These are phyloP conservation scores for Tetraneura akinire DNA, from an alignment of 1,140 invertebrate species.

Conservation along the genomic window DNA sequence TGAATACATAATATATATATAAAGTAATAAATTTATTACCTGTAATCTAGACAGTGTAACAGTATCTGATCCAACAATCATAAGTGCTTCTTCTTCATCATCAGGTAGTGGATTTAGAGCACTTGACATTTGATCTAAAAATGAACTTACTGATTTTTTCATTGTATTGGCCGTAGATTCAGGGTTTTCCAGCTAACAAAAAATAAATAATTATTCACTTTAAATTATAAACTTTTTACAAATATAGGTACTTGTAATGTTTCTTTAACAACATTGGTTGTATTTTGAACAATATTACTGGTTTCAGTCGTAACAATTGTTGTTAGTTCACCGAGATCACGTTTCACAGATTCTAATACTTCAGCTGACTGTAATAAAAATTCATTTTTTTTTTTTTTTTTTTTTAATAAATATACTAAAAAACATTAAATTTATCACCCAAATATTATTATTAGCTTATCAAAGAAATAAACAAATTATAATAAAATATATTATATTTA, in stretches of 20 bases:
- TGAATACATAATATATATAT: not conserved
- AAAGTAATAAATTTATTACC: slow-evolving; percentile 57
- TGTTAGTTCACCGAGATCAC: slow-evolving; percentile 74
- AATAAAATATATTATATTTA: not conserved
- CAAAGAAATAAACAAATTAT: not conserved
- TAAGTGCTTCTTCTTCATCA: slow-evolving; percentile 69
- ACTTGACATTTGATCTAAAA: slow-evolving; percentile 66
- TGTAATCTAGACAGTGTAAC: slow-evolving; percentile 65
- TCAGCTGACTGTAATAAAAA: slow-evolving; percentile 58
- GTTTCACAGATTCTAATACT: slow-evolving; percentile 75
- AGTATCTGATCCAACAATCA: slow-evolving; percentile 66
- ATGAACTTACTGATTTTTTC: slow-evolving; percentile 70
- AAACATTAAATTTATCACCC: too few species aligned
- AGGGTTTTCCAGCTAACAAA: slow-evolving; percentile 67
- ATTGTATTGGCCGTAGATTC: slow-evolving; percentile 69
- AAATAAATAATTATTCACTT: not conserved
- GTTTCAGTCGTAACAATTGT: slow-evolving; percentile 71
- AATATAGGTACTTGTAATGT: slow-evolving; percentile 65
- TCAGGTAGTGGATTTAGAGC: slow-evolving; percentile 70
- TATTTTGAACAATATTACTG: slow-evolving; percentile 65
- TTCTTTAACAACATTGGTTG: slow-evolving; percentile 68
- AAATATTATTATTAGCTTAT: not conserved
- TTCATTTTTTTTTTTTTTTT: too few species aligned
- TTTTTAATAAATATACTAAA: too few species aligned
- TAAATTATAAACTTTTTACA: too few species aligned